Conservation (phyloP, 2,113 vertebrate species). For the Prochilodus magdalenae region DNA sequence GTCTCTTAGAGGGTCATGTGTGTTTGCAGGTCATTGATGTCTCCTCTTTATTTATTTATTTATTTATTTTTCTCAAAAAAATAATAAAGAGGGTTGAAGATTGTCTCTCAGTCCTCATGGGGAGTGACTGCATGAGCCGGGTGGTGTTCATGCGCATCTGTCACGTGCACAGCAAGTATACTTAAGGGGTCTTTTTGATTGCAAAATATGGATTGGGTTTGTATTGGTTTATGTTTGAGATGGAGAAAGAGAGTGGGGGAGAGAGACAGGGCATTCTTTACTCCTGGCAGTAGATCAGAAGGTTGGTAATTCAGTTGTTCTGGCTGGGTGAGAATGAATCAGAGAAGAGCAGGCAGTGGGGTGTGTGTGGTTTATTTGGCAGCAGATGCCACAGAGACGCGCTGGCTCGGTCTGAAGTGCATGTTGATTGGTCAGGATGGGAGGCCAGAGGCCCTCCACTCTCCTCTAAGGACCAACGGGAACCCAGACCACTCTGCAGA, state of each 20-base stretch:
- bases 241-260: constrained; percentile 1
- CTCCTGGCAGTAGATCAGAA: constrained; percentile 42
- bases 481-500: background rate
- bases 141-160: background rate
- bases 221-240: background rate
- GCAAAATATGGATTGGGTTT: background rate
- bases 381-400: constrained; percentile 8
- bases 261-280: constrained; percentile 8
- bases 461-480: background rate
- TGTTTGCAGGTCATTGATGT: background rate
- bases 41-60: background rate
- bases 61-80: background rate
- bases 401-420: constrained; percentile 19
- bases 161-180: background rate
- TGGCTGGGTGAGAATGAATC: constrained; percentile 43
- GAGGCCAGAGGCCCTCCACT: constrained; percentile 1
- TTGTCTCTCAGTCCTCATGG: background rate
- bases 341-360: background rate
- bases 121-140: background rate
- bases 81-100: too few species aligned
- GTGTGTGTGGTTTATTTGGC: constrained; percentile 25
- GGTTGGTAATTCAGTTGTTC: constrained; percentile 41
- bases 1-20: background rate
- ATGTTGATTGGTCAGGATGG: constrained; percentile 40
- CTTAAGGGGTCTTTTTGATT: background rate